Percentiles rank a stretch among this genome's conserved stretches.
Conservation (phyloP, 2,797 vertebrate genomes). For the Eupleurogrammus muticus region DNA sequence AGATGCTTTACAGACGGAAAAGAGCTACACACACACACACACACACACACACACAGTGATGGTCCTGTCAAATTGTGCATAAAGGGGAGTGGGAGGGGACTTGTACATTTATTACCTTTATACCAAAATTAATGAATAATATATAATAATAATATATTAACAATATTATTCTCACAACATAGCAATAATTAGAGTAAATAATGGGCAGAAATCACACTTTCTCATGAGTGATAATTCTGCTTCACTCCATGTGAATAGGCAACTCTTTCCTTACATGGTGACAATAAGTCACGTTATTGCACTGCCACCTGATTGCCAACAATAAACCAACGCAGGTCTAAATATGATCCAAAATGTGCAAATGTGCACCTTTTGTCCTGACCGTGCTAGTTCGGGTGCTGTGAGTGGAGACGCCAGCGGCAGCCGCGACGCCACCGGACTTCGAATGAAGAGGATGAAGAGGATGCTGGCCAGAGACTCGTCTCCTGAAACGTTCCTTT, state of each 20-base stretch:
- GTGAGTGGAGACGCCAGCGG: slow-evolving; percentile 47
- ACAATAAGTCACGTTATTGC: too few species aligned
- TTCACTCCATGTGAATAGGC: neutral
- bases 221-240: neutral
- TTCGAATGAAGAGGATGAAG: slow-evolving; percentile 84
- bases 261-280: neutral
- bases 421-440: slow-evolving; percentile 54
- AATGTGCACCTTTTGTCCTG: neutral
- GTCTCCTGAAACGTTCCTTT: slow-evolving; percentile 89
- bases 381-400: slow-evolving; percentile 42
- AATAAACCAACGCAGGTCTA: neutral
- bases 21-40: neutral
- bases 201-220: neutral
- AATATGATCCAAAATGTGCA: neutral
- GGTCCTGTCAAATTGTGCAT: neutral
- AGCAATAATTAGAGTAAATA: neutral
- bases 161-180: neutral
- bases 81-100: neutral
- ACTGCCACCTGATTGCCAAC: neutral
- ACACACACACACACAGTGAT: neutral
- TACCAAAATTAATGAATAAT: too few species aligned
- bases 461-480: slow-evolving; percentile 91
- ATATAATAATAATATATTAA: neutral
- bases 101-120: neutral
- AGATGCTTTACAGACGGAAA: slow-evolving; percentile 5